phyloP scores from a whole-genome alignment of 2,888 invertebrate genomes.

The Campoplex capitator region DNA sequence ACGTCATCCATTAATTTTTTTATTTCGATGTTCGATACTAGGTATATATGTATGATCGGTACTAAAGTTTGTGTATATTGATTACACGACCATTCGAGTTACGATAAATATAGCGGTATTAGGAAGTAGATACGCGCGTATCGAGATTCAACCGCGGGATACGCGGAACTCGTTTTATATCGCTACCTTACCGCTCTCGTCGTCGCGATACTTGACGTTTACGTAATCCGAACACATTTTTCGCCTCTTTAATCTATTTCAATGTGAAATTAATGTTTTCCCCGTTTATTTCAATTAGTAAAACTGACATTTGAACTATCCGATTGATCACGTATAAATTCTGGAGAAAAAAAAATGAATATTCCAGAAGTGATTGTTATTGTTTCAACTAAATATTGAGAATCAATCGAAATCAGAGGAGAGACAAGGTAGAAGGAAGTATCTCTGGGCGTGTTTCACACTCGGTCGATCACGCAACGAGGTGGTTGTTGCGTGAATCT shows the following conservation, averaged over 20 bases:
- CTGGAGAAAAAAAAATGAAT: background rate
- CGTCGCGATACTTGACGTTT: conserved; percentile 42
- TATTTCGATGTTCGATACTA: background rate
- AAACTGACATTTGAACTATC: background rate
- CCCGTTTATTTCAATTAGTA: background rate
- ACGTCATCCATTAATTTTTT: background rate
- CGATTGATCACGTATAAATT: background rate
- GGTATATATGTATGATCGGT: background rate
- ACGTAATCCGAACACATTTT: conserved; percentile 49
- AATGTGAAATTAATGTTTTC: conserved; percentile 8
- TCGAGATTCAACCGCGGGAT: conserved; percentile 67
- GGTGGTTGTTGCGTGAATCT: conserved; percentile 66
- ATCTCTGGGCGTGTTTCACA: conserved; percentile 65
- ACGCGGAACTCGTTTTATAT: conserved; percentile 65
- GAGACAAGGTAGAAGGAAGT: conserved; percentile 57
- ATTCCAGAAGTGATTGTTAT: background rate
- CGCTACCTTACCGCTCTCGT: conserved; percentile 46
- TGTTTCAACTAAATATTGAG: background rate
- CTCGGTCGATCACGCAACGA: conserved; percentile 68
- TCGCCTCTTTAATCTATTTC: conserved; percentile 22
- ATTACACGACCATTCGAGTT: conserved; percentile 52
- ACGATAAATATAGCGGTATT: conserved; percentile 47
- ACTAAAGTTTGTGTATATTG: conserved; percentile 37
- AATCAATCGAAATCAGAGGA: conserved; percentile 10
- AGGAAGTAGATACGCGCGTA: conserved; percentile 60